These are phyloP conservation scores for Tetropium fuscum DNA, from an alignment of 2,888 invertebrate genomes.

Conservation along the genomic window DNA sequence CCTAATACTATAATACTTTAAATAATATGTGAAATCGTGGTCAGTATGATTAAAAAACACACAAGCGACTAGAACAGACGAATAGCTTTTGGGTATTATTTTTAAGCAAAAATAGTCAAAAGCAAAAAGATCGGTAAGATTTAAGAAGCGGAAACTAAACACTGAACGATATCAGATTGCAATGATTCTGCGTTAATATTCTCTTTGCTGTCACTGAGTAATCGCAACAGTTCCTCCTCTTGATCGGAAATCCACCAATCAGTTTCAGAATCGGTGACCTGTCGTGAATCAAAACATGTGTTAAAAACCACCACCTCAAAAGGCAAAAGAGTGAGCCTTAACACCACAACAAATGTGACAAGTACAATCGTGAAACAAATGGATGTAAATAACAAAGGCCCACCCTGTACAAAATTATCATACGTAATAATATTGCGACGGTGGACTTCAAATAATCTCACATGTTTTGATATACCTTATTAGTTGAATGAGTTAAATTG, in stretches of 20 bases:
- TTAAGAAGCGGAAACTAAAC: conserved; percentile 54
- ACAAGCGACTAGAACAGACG: conserved; percentile 30
- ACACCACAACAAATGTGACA: not conserved
- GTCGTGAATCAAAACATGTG: conserved; percentile 65
- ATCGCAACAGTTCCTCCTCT: conserved; percentile 81
- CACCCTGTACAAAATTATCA: conserved; percentile 3
- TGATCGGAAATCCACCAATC: conserved; percentile 84
- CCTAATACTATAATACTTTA: conserved; percentile 19
- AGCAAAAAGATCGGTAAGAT: conserved; percentile 3
- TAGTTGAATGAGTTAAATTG: conserved; percentile 13
- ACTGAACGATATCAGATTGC: conserved; percentile 64
- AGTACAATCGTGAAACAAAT: not conserved
- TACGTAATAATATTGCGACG: conserved; percentile 40
- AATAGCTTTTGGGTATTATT: conserved; percentile 20
- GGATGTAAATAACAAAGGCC: not conserved
- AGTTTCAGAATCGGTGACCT: conserved; percentile 75
- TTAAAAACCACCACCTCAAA: conserved; percentile 52
- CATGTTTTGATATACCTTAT: conserved; percentile 57
- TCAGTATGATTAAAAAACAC: conserved; percentile 23
- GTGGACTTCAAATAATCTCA: conserved; percentile 67
- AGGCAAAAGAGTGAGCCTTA: conserved; percentile 11
- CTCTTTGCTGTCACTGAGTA: conserved; percentile 77
- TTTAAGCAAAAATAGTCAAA: conserved; percentile 31
- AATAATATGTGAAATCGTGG: conserved; percentile 14
- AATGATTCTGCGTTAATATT: conserved; percentile 68